Evolutionary conservation across 2,113 vertebrate genomes (phyloP).

Genomic region (Hucho hucho): DNA sequence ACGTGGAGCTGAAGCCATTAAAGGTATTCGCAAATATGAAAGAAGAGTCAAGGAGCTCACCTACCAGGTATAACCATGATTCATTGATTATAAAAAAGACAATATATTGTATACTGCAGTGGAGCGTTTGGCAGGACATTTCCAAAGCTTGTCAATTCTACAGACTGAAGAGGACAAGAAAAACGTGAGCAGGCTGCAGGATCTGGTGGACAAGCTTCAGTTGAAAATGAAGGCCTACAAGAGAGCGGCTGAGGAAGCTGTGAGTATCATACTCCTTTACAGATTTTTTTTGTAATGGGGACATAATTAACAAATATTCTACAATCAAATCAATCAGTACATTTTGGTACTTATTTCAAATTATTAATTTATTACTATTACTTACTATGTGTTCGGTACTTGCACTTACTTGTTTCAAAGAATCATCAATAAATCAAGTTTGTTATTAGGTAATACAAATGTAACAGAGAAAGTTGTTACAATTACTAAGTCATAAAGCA

Average conservation of each 20-base stretch:
- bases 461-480: no score
- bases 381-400: no score
- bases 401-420: no score
- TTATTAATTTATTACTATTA: background rate
- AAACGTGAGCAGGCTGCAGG: conserved; percentile 45
- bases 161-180: conserved; percentile 59
- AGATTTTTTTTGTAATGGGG: no score
- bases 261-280: conserved; percentile 28
- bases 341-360: no score
- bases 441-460: no score
- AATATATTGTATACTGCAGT: background rate
- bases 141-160: background rate
- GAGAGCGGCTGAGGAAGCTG: conserved; percentile 50
- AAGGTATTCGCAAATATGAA: conserved; percentile 31
- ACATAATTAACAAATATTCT: no score
- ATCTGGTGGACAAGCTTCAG: conserved; percentile 56
- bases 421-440: no score
- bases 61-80: conserved; percentile 18
- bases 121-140: background rate
- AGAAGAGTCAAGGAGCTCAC: conserved; percentile 30
- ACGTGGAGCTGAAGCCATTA: conserved; percentile 55
- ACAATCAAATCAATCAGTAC: no score
- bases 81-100: background rate
- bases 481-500: no score
- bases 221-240: conserved; percentile 52